Conservation (phyloP, 2,113 vertebrate species). For the Falcunculus frontatus region DNA sequence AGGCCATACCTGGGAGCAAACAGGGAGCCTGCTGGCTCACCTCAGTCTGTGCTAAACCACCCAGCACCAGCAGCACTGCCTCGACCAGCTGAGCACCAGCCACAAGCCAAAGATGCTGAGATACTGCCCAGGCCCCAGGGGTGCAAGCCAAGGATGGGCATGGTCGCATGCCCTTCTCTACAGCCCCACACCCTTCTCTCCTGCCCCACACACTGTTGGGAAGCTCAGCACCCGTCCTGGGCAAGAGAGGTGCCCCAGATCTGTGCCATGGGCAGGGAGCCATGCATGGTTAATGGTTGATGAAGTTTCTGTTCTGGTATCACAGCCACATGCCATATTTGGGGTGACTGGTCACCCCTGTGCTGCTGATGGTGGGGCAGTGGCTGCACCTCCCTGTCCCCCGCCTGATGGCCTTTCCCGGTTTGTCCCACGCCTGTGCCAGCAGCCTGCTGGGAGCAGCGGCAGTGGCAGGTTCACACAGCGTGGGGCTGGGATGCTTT, state of each 20-base stretch:
- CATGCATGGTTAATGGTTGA: not conserved
- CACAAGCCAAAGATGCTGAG: not conserved
- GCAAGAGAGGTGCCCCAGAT: not conserved
- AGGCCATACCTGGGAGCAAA: not conserved
- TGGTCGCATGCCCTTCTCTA: fast-evolving
- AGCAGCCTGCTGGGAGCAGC: not conserved
- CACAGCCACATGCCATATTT: not conserved
- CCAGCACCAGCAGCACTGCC: not conserved
- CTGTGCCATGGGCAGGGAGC: fast-evolving
- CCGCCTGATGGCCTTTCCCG: not conserved
- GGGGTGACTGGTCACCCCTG: not conserved
- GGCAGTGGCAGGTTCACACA: not conserved
- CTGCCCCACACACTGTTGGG: fast-evolving
- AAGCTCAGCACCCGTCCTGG: fast-evolving
- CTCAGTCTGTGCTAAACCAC: not conserved
- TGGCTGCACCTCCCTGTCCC: not conserved
- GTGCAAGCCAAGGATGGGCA: not conserved
- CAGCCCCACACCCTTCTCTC: not conserved
- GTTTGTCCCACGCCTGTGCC: fast-evolving
- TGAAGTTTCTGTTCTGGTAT: not conserved
- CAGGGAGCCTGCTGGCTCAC: not conserved
- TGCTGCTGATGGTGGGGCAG: fast-evolving
- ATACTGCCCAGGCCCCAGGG: not conserved
- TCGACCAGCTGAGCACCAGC: fast-evolving
- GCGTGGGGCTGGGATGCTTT: not conserved